These are phyloP conservation scores for Machaerirhynchus nigripectus DNA, from an alignment of 2,113 vertebrate species.

Conservation along the genomic window DNA sequence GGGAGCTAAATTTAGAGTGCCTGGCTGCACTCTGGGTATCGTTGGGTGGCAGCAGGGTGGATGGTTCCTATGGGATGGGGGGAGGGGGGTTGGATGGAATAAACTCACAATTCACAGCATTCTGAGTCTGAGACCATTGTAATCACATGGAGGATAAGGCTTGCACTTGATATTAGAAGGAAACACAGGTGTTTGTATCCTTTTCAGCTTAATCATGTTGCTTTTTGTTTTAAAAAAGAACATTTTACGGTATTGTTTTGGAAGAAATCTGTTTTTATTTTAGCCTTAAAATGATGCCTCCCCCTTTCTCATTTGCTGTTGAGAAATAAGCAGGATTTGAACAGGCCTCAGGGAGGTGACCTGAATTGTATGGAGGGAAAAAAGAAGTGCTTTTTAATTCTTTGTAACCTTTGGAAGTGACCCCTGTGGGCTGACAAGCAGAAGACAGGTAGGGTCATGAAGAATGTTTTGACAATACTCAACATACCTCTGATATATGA, in stretches of 20 bases:
- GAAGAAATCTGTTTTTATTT: background rate
- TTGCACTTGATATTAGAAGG: background rate
- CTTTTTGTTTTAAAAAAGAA: background rate
- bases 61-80: background rate
- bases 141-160: background rate
- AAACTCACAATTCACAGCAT: background rate
- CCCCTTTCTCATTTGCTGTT: slow-evolving; percentile 3
- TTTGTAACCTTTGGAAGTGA: background rate
- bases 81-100: background rate
- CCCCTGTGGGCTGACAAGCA: background rate
- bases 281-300: background rate
- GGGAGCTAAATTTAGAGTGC: slow-evolving; percentile 37
- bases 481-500: background rate
- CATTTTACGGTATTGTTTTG: background rate
- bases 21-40: background rate
- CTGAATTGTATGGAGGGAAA: slow-evolving; percentile 18
- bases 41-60: background rate
- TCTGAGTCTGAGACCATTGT: background rate
- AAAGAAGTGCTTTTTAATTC: background rate
- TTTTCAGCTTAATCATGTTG: background rate
- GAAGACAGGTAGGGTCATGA: background rate
- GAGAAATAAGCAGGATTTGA: slow-evolving; percentile 18
- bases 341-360: slow-evolving; percentile 7
- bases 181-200: background rate
- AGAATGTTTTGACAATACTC: background rate